Base-by-base conservation (phyloP, 2,888 invertebrate genomes). In the Noctua comes region DNA sequence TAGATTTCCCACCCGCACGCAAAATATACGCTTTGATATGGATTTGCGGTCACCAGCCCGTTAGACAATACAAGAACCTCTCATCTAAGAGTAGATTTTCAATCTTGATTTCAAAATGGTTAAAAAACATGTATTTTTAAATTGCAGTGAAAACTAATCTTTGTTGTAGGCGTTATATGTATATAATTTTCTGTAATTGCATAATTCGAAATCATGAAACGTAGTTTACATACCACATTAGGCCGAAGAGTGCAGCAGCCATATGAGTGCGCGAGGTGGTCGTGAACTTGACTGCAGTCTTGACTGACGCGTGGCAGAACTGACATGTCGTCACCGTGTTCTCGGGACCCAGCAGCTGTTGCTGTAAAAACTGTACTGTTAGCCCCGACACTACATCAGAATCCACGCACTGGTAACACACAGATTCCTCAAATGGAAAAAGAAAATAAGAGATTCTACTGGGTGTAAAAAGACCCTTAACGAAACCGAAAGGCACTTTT, bases 251-350 rank as follows among this genome's bases (percentile, higher is more conserved):
- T 6, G 92, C 92, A 4, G 88, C 92, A 3, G 93, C 91, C 7
- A 93, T 92, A 76, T 95, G 94, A 0, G 95, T 95, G 71, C 94
- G 92, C 1, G 93, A 87, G 0, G 93, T 95, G 5, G 82, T 90
- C 0, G 92, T 94, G 82, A 92, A 92, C 82, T 92, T 92, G 31
- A 95, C 92, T 2, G 94, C 90, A 6, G 95, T 95, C 90, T 92
- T 94, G 80, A 95, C 89, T 24, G 91, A 90, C 0, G 94, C 93
- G 72, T 83, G 86, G 88, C 95, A 95, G 84, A 93, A 94, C 66
- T 91, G 92, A 66, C 95, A 95, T 8, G 88, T 89, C 0, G 93
- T 93, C 64, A 91, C 77, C 0, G 93, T 93, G 82, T 94, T 94
- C 24, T 92, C 91, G 0, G 95, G 95, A 5, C 95, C 95, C 85